These are phyloP conservation scores for Phodopus roborovskii DNA, from an alignment of 2,113 vertebrate species.

Conservation along the genomic window DNA sequence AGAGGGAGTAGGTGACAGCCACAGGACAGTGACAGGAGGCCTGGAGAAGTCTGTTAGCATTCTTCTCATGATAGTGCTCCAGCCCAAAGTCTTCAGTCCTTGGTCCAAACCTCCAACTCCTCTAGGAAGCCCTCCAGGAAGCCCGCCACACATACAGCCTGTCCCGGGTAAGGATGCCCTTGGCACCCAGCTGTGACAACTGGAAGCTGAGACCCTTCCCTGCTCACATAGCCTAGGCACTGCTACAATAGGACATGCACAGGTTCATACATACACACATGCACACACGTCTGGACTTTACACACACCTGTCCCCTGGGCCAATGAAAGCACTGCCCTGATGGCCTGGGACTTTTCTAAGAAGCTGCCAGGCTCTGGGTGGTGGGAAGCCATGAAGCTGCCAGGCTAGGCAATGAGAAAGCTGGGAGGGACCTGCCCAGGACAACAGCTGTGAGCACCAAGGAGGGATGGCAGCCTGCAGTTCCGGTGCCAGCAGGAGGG, in stretches of 20 bases:
- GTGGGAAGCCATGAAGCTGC: slow-evolving; percentile 91
- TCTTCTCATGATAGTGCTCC: not conserved
- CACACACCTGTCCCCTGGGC: slow-evolving; percentile 84
- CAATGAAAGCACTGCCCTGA: slow-evolving; percentile 86
- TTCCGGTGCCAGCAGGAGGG: slow-evolving; percentile 58
- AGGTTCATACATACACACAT: not conserved
- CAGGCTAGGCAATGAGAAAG: slow-evolving; percentile 93
- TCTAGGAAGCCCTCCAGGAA: not conserved
- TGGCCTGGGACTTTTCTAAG: slow-evolving; percentile 93
- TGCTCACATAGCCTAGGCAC: not conserved
- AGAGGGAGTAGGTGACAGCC: not conserved
- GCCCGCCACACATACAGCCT: not conserved
- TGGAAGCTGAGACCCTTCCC: too few species aligned
- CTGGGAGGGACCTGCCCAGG: slow-evolving; percentile 92
- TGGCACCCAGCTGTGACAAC: not conserved
- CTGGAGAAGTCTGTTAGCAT: not conserved
- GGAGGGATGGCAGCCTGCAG: not conserved
- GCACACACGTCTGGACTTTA: not conserved
- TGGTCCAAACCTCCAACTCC: not conserved
- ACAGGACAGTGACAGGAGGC: not conserved
- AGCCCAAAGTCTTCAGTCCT: not conserved
- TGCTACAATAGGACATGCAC: not conserved
- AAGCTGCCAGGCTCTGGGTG: slow-evolving; percentile 89
- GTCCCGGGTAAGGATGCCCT: not conserved
- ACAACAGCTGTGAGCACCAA: slow-evolving; percentile 93